These are phyloP conservation scores for Helicoverpa assulta DNA, from an alignment of 2,888 invertebrate genomes.

Conservation along the genomic window DNA sequence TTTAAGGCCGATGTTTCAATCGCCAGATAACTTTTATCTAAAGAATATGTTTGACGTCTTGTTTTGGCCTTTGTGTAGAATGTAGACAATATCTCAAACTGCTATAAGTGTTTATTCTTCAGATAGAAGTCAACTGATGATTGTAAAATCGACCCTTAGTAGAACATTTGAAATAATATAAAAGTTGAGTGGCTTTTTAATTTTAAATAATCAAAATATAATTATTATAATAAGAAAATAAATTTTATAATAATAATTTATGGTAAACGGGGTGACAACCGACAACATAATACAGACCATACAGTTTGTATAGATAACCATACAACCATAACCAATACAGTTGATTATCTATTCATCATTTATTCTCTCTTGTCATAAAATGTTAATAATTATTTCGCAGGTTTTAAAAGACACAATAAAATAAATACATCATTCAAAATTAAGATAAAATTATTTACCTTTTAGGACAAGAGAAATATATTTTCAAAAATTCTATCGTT, in stretches of 20 bases:
- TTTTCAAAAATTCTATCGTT: neutral
- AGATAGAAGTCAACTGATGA: no score
- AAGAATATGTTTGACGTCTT: no score
- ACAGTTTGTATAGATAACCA: no score
- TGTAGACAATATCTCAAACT: no score
- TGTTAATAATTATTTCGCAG: neutral
- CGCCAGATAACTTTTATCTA: no score
- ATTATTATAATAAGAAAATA: neutral
- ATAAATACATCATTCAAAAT: neutral
- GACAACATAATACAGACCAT: neutral
- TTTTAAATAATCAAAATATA: neutral
- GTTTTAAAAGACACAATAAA: neutral
- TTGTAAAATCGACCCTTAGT: no score
- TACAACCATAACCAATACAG: neutral
- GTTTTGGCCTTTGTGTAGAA: no score
- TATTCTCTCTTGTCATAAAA: neutral
- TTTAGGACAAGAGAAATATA: neutral
- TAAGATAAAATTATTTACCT: neutral
- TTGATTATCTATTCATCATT: neutral
- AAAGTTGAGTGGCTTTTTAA: neutral
- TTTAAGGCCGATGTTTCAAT: no score
- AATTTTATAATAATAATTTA: neutral
- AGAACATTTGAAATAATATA: neutral
- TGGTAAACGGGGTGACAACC: neutral
- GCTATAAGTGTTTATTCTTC: no score